phyloP scores from a whole-genome alignment of 2,888 invertebrate species.

The Chloroclystis v-ata region DNA sequence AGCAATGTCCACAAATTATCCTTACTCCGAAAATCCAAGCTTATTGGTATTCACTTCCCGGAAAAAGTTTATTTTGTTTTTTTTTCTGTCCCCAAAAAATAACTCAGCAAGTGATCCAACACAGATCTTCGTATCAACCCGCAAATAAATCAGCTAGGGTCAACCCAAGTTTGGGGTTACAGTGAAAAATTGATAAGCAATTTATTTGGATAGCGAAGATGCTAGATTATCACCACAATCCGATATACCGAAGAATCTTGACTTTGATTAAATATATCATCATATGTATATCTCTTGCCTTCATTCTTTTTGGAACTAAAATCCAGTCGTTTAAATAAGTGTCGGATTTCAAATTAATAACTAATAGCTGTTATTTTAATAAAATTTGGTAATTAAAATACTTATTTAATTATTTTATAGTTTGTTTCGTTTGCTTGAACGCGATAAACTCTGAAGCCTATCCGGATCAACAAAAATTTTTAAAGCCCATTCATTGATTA shows the following conservation, averaged over 20 bases:
- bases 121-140: constrained; percentile 8
- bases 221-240: constrained; percentile 10
- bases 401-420: too few species aligned
- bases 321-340: too few species aligned
- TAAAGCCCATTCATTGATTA: too few species aligned
- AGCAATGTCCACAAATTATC: not conserved
- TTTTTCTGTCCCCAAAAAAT: constrained; percentile 11
- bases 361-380: too few species aligned
- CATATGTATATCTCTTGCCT: too few species aligned
- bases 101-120: not conserved
- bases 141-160: constrained; percentile 23
- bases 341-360: too few species aligned
- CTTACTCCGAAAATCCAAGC: not conserved
- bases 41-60: constrained; percentile 1
- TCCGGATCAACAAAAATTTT: too few species aligned
- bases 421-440: too few species aligned
- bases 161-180: constrained; percentile 19
- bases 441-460: too few species aligned
- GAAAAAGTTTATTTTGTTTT: not conserved
- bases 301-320: too few species aligned
- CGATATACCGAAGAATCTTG: not conserved
- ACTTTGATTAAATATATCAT: not conserved
- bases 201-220: constrained; percentile 18
- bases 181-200: constrained; percentile 27
- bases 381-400: too few species aligned